phyloP scores from a whole-genome alignment of 2,797 vertebrate species.

The Danio tinwini region DNA sequence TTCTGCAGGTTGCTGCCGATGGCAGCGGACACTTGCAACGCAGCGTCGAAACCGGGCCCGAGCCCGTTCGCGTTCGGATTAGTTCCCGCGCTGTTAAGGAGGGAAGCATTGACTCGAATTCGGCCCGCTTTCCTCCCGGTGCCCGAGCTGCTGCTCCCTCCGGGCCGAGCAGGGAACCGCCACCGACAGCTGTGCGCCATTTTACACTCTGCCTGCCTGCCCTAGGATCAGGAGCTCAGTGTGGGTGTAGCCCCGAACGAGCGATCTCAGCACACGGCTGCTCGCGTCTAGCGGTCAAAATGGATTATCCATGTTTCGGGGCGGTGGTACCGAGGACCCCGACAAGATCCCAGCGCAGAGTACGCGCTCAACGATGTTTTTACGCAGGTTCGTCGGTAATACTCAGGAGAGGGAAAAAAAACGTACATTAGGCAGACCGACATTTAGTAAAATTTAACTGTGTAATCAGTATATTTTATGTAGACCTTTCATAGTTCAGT shows the following conservation, averaged over 20 bases:
- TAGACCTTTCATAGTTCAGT: neutral
- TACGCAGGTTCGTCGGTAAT: conserved; percentile 78
- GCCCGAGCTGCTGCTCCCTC: conserved; percentile 92
- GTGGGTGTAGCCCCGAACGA: conserved; percentile 86
- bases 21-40: conserved; percentile 93
- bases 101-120: conserved; percentile 84
- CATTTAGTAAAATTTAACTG: neutral
- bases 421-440: conserved; percentile 3
- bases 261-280: conserved; percentile 80
- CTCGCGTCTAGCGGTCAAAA: conserved; percentile 63
- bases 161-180: conserved; percentile 99
- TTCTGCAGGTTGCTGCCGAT: conserved; percentile 97
- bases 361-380: conserved; percentile 63
- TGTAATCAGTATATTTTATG: neutral
- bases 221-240: conserved; percentile 92
- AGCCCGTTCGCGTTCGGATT: conserved; percentile 78
- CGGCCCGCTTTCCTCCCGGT: conserved; percentile 88
- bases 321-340: conserved; percentile 72
- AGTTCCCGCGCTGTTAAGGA: conserved; percentile 77
- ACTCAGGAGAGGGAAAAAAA: conserved; percentile 72
- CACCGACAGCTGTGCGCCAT: conserved; percentile 99
- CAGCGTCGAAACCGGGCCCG: conserved; percentile 94
- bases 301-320: conserved; percentile 81
- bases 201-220: conserved; percentile 97
- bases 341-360: conserved; percentile 67